Evolutionary conservation across 2,797 vertebrate genomes (phyloP).

Genomic region (Gadopsis bispinosus): DNA sequence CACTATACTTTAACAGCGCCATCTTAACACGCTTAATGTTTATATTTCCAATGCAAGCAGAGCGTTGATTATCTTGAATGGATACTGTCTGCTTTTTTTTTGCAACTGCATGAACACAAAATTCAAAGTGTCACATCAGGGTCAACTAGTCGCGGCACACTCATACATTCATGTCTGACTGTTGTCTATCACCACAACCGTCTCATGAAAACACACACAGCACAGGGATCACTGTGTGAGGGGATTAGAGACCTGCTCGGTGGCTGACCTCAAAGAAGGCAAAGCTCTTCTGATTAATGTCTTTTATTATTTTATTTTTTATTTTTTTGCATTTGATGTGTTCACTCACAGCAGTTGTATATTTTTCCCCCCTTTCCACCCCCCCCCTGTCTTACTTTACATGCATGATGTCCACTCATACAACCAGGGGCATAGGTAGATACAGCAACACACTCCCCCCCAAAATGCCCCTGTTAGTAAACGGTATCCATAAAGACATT

Average conservation of each 20-base stretch:
- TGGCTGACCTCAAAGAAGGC: slow-evolving; percentile 56
- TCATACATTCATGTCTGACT: slow-evolving; percentile 27
- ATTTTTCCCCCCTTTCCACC: slow-evolving; percentile 55
- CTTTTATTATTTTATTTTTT: slow-evolving; percentile 29
- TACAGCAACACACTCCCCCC: slow-evolving; percentile 92
- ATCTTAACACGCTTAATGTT: slow-evolving; percentile 62
- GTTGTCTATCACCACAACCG: background rate
- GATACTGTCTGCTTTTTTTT: slow-evolving; percentile 38
- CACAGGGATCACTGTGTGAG: slow-evolving; percentile 35
- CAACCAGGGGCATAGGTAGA: slow-evolving; percentile 90
- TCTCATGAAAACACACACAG: slow-evolving; percentile 25
- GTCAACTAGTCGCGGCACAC: slow-evolving; percentile 10
- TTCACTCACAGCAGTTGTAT: slow-evolving; percentile 65
- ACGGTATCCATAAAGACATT: slow-evolving; percentile 91
- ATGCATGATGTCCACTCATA: slow-evolving; percentile 62
- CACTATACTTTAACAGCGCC: slow-evolving; percentile 61
- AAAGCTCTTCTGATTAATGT: slow-evolving; percentile 59
- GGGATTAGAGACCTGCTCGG: slow-evolving; percentile 43
- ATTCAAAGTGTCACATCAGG: slow-evolving; percentile 16
- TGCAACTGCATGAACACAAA: slow-evolving; percentile 45
- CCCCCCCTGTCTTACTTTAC: slow-evolving; percentile 54
- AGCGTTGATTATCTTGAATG: slow-evolving; percentile 20
- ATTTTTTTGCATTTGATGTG: slow-evolving; percentile 55
- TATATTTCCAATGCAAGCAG: slow-evolving; percentile 14
- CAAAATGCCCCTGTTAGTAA: slow-evolving; percentile 96